These are phyloP conservation scores for Stichodactyla helianthus DNA, from an alignment of 64 coral and sea anemone species.

Conservation along the genomic window DNA sequence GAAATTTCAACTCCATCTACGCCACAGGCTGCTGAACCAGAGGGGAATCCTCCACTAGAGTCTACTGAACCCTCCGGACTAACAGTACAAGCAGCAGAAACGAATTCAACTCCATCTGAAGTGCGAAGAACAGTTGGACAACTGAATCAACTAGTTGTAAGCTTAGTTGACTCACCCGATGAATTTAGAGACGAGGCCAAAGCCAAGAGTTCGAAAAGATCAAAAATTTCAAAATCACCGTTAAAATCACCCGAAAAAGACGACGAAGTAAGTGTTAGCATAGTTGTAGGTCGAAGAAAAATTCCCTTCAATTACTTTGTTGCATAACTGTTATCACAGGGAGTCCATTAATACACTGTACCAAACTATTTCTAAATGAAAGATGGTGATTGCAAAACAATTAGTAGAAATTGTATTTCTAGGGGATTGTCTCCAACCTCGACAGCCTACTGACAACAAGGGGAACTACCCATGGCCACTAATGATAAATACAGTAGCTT, in stretches of 20 bases:
- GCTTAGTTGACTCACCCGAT: constrained; percentile 1
- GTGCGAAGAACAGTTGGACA: not conserved
- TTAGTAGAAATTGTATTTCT: too few relatives aligned
- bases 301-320: too few relatives aligned
- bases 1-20: not conserved
- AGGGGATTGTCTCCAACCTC: too few relatives aligned
- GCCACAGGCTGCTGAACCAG: not conserved
- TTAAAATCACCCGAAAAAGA: constrained; percentile 56
- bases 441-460: too few relatives aligned
- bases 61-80: not conserved
- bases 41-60: not conserved
- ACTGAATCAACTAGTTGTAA: not conserved
- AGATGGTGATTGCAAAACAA: too few relatives aligned
- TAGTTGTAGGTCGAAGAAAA: not conserved
- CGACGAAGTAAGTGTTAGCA: constrained; percentile 50
- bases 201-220: constrained; percentile 26
- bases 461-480: too few relatives aligned
- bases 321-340: too few relatives aligned
- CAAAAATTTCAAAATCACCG: constrained; percentile 30
- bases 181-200: constrained; percentile 27
- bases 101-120: not conserved
- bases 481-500: too few relatives aligned
- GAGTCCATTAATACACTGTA: too few relatives aligned
- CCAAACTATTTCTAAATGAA: too few relatives aligned
- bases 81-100: not conserved